phyloP scores from a whole-genome alignment of 2,797 vertebrate species.

The Vespertilio murinus region DNA sequence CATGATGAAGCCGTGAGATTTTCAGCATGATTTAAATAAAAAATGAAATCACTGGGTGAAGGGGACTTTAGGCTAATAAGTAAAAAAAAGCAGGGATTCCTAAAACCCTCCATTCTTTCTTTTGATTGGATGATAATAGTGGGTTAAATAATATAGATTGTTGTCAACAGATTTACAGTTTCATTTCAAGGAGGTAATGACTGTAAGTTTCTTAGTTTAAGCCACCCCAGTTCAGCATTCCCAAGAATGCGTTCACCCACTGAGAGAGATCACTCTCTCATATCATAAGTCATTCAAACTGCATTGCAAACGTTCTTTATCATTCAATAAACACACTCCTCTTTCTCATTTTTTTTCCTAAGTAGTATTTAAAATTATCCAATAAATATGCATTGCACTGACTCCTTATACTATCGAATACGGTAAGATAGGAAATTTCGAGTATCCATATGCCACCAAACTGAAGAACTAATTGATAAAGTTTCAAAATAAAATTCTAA shows the following conservation, averaged over 20 bases:
- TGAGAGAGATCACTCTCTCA: not conserved
- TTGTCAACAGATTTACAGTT: not conserved
- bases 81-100: not conserved
- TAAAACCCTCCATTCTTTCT: not conserved
- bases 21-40: slow-evolving; percentile 53
- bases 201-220: not conserved
- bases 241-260: not conserved
- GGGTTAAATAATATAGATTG: not conserved
- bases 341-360: not conserved
- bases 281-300: not conserved
- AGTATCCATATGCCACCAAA: not conserved
- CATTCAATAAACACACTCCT: not conserved
- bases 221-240: not conserved
- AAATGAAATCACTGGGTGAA: slow-evolving; percentile 44
- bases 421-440: not conserved
- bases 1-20: slow-evolving; percentile 26
- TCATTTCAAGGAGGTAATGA: not conserved
- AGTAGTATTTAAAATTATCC: not conserved
- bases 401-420: not conserved
- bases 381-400: not conserved
- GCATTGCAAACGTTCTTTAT: not conserved
- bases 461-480: not conserved
- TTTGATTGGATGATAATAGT: not conserved
- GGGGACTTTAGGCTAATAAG: slow-evolving; percentile 13
- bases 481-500: not conserved